Conservation (phyloP, 2,797 vertebrate species). For the Lepilemur septentrionalis region DNA sequence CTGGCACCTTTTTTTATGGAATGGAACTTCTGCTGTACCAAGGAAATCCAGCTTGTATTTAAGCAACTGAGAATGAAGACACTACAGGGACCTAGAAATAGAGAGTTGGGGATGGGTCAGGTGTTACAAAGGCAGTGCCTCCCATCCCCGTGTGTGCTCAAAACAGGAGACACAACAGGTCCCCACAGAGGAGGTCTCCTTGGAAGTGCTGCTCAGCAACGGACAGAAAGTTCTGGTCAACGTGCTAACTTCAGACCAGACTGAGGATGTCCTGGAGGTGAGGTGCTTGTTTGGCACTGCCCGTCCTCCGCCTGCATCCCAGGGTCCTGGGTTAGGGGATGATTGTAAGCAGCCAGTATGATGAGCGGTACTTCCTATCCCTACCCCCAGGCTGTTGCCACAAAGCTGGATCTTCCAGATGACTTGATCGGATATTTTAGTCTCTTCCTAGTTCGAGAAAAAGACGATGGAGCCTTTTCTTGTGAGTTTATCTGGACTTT, state of each 20-base stretch:
- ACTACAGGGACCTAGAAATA: not conserved
- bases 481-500: slow-evolving; percentile 88
- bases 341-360: not conserved
- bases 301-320: not conserved
- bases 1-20: not conserved
- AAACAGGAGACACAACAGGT: slow-evolving; percentile 97
- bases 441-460: slow-evolving; percentile 94
- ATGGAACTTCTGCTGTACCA: not conserved
- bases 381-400: slow-evolving; percentile 91
- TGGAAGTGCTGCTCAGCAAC: slow-evolving; percentile 95
- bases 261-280: slow-evolving; percentile 97
- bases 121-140: not conserved
- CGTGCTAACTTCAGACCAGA: slow-evolving; percentile 96
- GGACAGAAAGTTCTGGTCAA: slow-evolving; percentile 95
- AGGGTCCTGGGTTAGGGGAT: not conserved
- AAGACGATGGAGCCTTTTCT: slow-evolving; percentile 92
- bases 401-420: slow-evolving; percentile 95
- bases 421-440: slow-evolving; percentile 97
- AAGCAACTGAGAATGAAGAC: not conserved
- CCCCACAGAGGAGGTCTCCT: slow-evolving; percentile 95
- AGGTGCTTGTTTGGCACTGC: slow-evolving; percentile 40
- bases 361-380: not conserved
- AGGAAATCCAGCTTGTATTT: slow-evolving; percentile 7
- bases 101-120: not conserved
- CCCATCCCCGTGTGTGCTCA: not conserved